A percentile compares a stretch with the other conserved stretches of the same genome.
These are phyloP conservation scores for Glaucomys volans DNA, from an alignment of 2,113 vertebrate species.

Conservation along the genomic window DNA sequence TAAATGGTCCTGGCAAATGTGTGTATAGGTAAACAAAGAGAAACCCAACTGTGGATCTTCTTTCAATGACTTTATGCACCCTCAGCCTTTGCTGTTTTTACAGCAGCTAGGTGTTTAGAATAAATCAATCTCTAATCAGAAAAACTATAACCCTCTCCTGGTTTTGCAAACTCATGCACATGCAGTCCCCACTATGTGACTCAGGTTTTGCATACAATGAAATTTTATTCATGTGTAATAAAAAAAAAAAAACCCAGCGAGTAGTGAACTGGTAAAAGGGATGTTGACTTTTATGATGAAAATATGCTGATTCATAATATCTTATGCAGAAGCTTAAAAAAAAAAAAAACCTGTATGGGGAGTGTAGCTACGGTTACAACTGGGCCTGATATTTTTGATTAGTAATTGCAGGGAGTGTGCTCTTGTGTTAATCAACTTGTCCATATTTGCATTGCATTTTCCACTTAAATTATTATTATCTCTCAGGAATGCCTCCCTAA, in stretches of 20 bases:
- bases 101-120: not conserved
- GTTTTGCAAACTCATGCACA: not conserved
- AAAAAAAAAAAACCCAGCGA: not conserved
- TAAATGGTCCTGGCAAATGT: not conserved
- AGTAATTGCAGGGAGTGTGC: not conserved
- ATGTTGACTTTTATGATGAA: not conserved
- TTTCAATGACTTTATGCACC: not conserved
- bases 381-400: not conserved
- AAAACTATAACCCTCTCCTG: not conserved
- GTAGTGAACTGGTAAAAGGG: not conserved
- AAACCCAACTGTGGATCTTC: not conserved
- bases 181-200: not conserved
- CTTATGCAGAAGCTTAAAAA: not conserved
- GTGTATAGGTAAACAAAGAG: not conserved
- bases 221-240: not conserved
- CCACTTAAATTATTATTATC: not conserved
- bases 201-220: not conserved
- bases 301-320: not conserved
- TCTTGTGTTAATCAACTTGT: not conserved
- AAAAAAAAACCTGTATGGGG: not conserved
- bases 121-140: slow-evolving; percentile 11
- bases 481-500: not conserved
- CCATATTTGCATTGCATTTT: not conserved
- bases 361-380: not conserved
- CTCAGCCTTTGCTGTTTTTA: not conserved